Evolutionary conservation across 1,140 invertebrate species (phyloP).

Genomic region (Ericerus pela): DNA sequence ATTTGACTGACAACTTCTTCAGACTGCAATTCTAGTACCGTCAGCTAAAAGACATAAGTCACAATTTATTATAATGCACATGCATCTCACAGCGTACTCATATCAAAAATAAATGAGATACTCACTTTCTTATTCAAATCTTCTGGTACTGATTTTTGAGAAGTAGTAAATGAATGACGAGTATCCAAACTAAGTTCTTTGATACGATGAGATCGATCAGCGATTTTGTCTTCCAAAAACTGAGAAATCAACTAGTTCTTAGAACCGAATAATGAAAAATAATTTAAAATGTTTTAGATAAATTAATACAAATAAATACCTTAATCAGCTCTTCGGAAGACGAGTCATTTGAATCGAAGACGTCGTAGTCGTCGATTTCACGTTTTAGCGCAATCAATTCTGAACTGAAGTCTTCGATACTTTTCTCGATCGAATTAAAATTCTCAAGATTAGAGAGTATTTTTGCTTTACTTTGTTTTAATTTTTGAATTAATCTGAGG

Average conservation of each 20-base stretch:
- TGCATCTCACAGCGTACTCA: not conserved
- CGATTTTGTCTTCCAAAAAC: slow-evolving; percentile 34
- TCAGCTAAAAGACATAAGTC: slow-evolving; percentile 33
- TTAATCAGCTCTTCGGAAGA: slow-evolving; percentile 22
- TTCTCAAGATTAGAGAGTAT: slow-evolving; percentile 14
- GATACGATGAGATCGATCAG: slow-evolving; percentile 39
- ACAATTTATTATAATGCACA: not conserved
- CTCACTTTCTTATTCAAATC: slow-evolving; percentile 51
- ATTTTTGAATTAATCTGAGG: slow-evolving; percentile 35
- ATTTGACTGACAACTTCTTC: slow-evolving; percentile 59
- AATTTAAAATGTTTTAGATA: not conserved
- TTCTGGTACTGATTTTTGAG: slow-evolving; percentile 50
- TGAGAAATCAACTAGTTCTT: slow-evolving; percentile 27
- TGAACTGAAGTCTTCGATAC: slow-evolving; percentile 45
- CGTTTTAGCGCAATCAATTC: slow-evolving; percentile 43
- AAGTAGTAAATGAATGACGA: slow-evolving; percentile 48
- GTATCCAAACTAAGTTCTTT: slow-evolving; percentile 46
- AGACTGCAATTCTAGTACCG: slow-evolving; percentile 57
- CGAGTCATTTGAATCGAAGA: slow-evolving; percentile 39
- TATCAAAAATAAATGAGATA: not conserved
- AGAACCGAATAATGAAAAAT: slow-evolving; percentile 1
- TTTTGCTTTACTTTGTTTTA: slow-evolving; percentile 39
- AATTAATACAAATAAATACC: slow-evolving; percentile 17
- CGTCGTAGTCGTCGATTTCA: slow-evolving; percentile 49
- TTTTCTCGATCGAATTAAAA: slow-evolving; percentile 40